phyloP scores from a whole-genome alignment of 2,888 invertebrate genomes.

The Quadriops clusia region DNA sequence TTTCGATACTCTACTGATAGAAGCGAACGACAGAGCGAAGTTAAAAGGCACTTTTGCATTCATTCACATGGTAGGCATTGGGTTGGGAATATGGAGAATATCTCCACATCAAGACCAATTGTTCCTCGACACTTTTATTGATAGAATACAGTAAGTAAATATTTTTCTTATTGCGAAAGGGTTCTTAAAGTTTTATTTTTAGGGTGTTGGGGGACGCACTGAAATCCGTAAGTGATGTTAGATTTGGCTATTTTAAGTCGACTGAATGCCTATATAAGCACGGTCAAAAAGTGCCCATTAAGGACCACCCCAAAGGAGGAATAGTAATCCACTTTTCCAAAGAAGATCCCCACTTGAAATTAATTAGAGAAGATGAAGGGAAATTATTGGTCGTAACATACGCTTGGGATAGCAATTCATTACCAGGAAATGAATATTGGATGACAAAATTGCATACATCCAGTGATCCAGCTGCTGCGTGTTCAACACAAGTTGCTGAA shows the following conservation, averaged over 20 bases:
- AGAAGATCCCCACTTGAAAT: conserved; percentile 30
- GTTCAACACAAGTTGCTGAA: conserved; percentile 48
- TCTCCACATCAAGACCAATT: conserved; percentile 20
- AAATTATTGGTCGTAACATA: conserved; percentile 51
- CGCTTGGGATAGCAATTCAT: conserved; percentile 61
- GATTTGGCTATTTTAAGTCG: conserved; percentile 25
- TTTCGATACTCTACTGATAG: conserved; percentile 33
- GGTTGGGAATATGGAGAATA: conserved; percentile 24
- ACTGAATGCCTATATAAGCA: conserved; percentile 14
- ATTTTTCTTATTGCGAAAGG: too few relatives aligned
- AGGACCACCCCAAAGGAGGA: conserved; percentile 15
- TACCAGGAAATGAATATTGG: conserved; percentile 68
- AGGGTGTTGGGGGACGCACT: conserved; percentile 15
- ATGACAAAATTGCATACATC: conserved; percentile 40
- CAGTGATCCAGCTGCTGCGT: conserved; percentile 52
- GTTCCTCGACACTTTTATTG: conserved; percentile 22
- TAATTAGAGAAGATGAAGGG: conserved; percentile 21
- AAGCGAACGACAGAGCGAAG: conserved; percentile 34
- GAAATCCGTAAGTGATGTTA: conserved; percentile 19
- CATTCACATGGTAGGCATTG: conserved; percentile 31
- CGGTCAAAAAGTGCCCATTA: conserved; percentile 13
- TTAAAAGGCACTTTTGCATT: conserved; percentile 33
- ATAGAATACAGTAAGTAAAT: conserved; percentile 20
- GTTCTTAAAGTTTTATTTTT: too few relatives aligned
- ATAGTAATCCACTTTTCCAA: conserved; percentile 25